Evolutionary conservation across 2,113 vertebrate genomes (phyloP).

Genomic region (Nicator chloris): DNA sequence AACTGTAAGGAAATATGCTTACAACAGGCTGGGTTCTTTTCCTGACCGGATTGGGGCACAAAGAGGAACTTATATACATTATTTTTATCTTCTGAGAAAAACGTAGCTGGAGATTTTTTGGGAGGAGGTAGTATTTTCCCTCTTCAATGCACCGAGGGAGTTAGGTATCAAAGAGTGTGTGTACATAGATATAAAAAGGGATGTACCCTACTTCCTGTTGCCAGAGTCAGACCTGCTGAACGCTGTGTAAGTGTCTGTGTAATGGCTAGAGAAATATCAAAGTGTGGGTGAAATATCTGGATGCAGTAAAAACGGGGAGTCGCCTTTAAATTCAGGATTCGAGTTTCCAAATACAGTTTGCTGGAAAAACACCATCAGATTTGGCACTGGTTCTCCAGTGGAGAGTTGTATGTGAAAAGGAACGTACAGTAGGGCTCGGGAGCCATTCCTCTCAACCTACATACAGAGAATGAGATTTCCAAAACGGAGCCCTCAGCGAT

Average conservation of each 20-base stretch:
- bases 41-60: neutral
- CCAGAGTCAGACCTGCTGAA: neutral
- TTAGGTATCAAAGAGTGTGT: neutral
- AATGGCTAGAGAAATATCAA: neutral
- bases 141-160: rapidly evolving
- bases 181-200: neutral
- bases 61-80: neutral
- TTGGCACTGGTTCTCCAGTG: neutral
- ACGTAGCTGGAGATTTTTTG: neutral
- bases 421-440: rapidly evolving
- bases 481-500: neutral
- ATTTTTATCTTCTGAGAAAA: neutral
- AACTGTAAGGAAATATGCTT: neutral
- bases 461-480: neutral
- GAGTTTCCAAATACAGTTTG: neutral
- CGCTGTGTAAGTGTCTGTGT: neutral
- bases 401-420: neutral
- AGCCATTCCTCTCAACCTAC: neutral
- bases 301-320: neutral
- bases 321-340: neutral
- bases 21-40: neutral
- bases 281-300: neutral
- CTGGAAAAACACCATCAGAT: neutral
- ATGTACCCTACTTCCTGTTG: neutral
- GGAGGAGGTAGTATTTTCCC: neutral